These are phyloP conservation scores for Phalacrocorax carbo DNA, from an alignment of 2,113 vertebrate species.

Conservation along the genomic window DNA sequence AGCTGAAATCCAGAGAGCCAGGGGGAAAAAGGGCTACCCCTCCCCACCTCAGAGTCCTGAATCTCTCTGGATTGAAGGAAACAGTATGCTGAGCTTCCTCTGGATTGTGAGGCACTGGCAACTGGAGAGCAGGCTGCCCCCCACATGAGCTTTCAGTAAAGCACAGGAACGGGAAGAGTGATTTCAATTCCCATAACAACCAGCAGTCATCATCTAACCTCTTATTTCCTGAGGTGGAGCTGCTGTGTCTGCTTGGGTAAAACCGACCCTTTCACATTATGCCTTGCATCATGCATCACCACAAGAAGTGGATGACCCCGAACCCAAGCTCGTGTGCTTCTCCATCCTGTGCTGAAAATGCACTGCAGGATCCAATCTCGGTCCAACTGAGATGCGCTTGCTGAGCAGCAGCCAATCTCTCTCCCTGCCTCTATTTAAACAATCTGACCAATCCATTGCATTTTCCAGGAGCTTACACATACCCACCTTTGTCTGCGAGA, in stretches of 20 bases:
- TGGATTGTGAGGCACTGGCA: not conserved
- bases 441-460: accelerated
- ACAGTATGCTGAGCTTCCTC: not conserved
- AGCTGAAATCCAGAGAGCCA: not conserved
- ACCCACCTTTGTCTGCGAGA: not conserved
- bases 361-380: not conserved
- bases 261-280: not conserved
- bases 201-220: not conserved
- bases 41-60: not conserved
- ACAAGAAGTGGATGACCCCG: not conserved
- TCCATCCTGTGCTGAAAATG: not conserved
- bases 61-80: not conserved
- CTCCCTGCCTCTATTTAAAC: not conserved
- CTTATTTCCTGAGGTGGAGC: not conserved
- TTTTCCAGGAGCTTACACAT: not conserved
- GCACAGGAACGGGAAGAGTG: not conserved
- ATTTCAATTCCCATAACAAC: not conserved
- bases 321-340: not conserved
- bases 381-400: not conserved
- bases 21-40: not conserved
- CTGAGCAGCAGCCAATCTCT: not conserved
- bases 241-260: not conserved
- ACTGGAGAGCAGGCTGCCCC: not conserved
- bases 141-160: not conserved
- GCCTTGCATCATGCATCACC: not conserved